These are phyloP conservation scores for Lithophane leautieri DNA, from an alignment of 2,888 invertebrate species.

Conservation along the genomic window DNA sequence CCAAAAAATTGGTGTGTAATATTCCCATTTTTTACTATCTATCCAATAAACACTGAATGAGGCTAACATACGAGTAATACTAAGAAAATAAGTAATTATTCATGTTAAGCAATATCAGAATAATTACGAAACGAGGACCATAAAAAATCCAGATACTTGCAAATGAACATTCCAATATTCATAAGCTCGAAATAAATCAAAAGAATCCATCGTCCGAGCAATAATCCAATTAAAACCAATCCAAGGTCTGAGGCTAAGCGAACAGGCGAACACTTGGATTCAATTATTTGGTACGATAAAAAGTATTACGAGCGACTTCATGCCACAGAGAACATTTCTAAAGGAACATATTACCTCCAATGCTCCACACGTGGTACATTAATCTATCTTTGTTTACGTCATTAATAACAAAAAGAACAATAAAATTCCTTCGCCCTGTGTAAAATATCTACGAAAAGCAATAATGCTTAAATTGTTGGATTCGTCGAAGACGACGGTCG, in stretches of 20 bases:
- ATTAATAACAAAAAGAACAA: conserved; percentile 79
- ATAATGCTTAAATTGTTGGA: conserved; percentile 79
- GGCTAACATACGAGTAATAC: neutral
- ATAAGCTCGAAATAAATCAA: conserved; percentile 51
- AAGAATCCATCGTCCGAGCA: conserved; percentile 49
- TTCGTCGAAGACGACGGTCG: conserved; percentile 64
- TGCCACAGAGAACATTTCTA: conserved; percentile 30
- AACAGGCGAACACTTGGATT: conserved; percentile 46
- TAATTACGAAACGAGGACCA: neutral
- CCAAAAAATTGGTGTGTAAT: neutral
- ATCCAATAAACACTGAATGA: neutral
- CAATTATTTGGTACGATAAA: conserved; percentile 56
- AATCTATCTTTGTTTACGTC: conserved; percentile 64
- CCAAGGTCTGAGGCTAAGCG: conserved; percentile 43
- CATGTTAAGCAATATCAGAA: neutral
- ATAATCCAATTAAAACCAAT: conserved; percentile 63
- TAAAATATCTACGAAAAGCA: conserved; percentile 80
- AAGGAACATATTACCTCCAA: conserved; percentile 20
- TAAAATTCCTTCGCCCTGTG: conserved; percentile 69
- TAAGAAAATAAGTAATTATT: neutral
- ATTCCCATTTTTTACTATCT: neutral
- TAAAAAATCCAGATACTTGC: conserved; percentile 11
- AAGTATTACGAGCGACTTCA: conserved; percentile 47
- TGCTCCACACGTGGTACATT: conserved; percentile 42
- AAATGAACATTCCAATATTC: conserved; percentile 55